These are phyloP conservation scores for Harpagifer antarcticus DNA, from an alignment of 2,797 vertebrate genomes.

Conservation along the genomic window DNA sequence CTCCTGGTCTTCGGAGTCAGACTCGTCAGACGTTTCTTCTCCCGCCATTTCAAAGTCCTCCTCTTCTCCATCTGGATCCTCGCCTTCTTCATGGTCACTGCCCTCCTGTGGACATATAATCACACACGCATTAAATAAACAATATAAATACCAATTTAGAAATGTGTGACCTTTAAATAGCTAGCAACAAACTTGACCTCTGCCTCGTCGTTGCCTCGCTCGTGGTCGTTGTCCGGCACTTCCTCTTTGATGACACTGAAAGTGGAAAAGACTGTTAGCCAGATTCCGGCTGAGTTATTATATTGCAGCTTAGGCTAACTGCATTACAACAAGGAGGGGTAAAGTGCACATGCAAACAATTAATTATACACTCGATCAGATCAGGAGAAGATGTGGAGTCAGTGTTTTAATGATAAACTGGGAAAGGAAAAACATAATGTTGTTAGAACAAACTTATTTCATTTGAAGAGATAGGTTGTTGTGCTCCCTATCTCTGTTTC, in stretches of 20 bases:
- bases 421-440: background rate
- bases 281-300: accelerated
- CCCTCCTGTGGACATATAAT: conserved; percentile 79
- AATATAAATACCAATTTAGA: background rate
- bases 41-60: conserved; percentile 92
- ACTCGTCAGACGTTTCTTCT: conserved; percentile 95
- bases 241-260: conserved; percentile 90
- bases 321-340: background rate
- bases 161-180: background rate
- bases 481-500: too few relatives aligned
- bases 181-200: conserved; percentile 62
- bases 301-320: background rate
- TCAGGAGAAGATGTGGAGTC: conserved; percentile 43
- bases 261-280: conserved; percentile 35
- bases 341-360: conserved; percentile 47
- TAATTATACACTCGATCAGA: conserved; percentile 21
- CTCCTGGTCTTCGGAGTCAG: conserved; percentile 93
- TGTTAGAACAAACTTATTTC: background rate
- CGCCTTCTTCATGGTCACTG: conserved; percentile 92
- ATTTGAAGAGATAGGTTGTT: too few relatives aligned
- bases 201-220: conserved; percentile 86
- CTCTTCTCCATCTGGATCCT: conserved; percentile 93
- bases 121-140: conserved; percentile 9
- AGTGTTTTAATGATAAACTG: conserved; percentile 33
- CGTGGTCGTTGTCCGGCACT: conserved; percentile 90